Evolutionary conservation across 1,140 invertebrate species (phyloP), one percentile per base, ranked within the genome.

Genomic region (Euura saliciscinereae): DNA sequence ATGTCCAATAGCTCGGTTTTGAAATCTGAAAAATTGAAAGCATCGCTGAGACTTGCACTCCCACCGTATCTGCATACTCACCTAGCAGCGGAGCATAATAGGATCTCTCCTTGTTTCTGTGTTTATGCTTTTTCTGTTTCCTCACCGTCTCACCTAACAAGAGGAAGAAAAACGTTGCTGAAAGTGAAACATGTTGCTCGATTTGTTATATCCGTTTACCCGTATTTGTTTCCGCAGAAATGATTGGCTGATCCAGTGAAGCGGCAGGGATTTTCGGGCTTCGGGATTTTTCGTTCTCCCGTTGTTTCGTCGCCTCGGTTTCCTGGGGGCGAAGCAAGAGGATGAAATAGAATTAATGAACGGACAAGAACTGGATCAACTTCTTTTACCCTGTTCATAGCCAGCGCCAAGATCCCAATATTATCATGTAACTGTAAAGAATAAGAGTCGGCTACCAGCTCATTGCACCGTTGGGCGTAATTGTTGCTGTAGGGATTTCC

Each of bases 11-110:
- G 51, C 51, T 59, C 51, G 10, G 13, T n/a, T 59, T 59, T 59
- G 51, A 59, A n/a, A 59, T 59, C 51, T 59, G 51, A 59, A 59
- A 59, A 59, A 59, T 6, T n/a, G 51, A 59, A 59, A 59, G 28
- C 28, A 1, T 28, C 28, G 13, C 8, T 6, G 51, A 59, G 13
- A 59, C 28, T 28, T 28, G 28, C 28, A 28, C 28, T 1, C 28
- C 28, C 28, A 28, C 28, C 28, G 28, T 28, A 28, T 28, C 28
- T 1, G 28, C 1, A 28, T 1, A 28, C 28, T 28, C 28, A 28
- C 28, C 28, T 28, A 59, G 51, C 51, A 11, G 5, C 13, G 13
- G 5, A 59, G 51, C 6, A 0, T 59, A 3, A 59, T 59, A 59
- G 8, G 3, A n/a, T 2, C 13, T 59, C 0, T 59, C 51, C 51